Percentiles rank a stretch among this genome's conserved stretches.
These are phyloP conservation scores for Strigamia crassipes DNA, from an alignment of 2,888 invertebrate species.

Conservation along the genomic window DNA sequence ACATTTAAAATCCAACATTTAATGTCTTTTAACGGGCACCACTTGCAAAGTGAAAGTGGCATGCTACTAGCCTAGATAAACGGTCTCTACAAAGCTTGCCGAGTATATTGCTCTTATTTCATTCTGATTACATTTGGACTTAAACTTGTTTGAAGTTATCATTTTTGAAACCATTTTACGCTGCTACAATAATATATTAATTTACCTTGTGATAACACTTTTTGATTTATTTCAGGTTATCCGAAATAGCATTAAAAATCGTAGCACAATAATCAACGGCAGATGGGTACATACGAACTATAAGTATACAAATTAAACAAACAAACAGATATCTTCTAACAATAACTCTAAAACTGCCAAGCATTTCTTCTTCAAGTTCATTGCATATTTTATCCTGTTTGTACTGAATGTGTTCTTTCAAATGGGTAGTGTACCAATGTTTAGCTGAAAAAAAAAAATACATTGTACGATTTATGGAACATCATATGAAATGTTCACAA, in stretches of 20 bases:
- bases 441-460: constrained; percentile 4
- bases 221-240: neutral
- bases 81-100: too few species aligned
- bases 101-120: too few species aligned
- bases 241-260: neutral
- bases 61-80: too few species aligned
- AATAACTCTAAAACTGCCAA: neutral
- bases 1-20: too few species aligned
- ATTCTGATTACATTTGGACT: too few species aligned
- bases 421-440: neutral
- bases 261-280: neutral
- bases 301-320: neutral
- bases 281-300: neutral
- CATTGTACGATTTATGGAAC: neutral
- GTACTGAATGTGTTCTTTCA: neutral
- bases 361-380: neutral
- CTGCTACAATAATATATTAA: too few species aligned
- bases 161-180: too few species aligned
- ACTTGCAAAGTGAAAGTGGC: too few species aligned
- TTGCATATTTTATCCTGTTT: neutral
- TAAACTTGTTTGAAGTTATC: too few species aligned
- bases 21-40: too few species aligned
- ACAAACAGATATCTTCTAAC: neutral
- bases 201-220: neutral
- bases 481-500: neutral